Percentiles rank a stretch among this genome's conserved stretches.
phyloP scores from a whole-genome alignment of 2,888 invertebrate species.

The Troglohyphantes excavatus region DNA sequence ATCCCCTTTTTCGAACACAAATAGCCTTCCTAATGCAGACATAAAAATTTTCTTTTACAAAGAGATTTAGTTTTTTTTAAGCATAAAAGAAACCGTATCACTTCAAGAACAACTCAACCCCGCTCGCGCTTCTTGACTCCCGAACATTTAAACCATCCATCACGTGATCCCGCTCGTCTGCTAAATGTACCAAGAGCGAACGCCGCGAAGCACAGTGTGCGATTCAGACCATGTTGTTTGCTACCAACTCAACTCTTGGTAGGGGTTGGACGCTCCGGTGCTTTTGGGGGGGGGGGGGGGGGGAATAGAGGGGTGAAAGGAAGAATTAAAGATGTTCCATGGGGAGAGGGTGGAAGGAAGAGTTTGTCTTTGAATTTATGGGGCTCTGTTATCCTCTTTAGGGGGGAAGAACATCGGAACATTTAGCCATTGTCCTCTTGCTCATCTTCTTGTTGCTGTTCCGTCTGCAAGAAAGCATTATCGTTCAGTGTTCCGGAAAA shows the following conservation, averaged over 20 bases:
- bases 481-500: conserved; percentile 60
- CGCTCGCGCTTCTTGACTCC: neutral
- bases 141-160: neutral
- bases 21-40: neutral
- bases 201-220: neutral
- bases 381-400: conserved; percentile 16
- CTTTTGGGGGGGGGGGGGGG: neutral
- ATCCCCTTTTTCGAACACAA: neutral
- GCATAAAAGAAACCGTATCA: neutral
- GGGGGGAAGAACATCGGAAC: conserved; percentile 28
- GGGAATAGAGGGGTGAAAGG: neutral
- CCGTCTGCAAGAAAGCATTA: conserved; percentile 44
- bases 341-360: neutral
- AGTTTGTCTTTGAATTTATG: conserved; percentile 69
- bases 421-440: conserved; percentile 68
- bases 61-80: neutral
- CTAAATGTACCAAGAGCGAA: neutral
- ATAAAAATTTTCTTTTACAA: neutral
- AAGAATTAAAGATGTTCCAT: conserved; percentile 2
- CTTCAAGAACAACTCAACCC: neutral
- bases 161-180: conserved; percentile 1
- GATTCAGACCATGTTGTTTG: neutral
- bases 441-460: conserved; percentile 52
- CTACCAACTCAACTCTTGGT: neutral
- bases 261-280: neutral